Percentiles rank a stretch among this genome's conserved stretches.
Evolutionary conservation across 2,888 invertebrate genomes (phyloP).

Genomic region (Brassicogethes aeneus): DNA sequence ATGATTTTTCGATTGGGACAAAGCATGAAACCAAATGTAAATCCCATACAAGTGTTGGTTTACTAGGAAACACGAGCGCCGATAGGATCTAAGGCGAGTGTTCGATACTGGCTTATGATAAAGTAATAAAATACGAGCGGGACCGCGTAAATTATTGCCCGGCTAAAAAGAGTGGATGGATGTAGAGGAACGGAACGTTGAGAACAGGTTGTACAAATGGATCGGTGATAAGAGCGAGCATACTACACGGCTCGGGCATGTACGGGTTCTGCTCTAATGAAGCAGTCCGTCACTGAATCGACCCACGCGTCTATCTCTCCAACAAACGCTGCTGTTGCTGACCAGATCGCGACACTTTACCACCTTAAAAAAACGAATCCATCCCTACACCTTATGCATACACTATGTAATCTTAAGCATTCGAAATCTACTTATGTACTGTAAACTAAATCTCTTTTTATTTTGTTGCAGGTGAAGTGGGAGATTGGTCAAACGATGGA

Average conservation of each 20-base stretch:
- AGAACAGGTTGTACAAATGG: constrained; percentile 36
- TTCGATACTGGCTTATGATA: constrained; percentile 27
- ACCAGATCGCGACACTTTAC: background rate
- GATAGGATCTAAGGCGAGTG: constrained; percentile 26
- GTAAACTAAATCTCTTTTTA: constrained; percentile 7
- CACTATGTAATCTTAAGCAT: too few relatives aligned
- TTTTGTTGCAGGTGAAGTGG: constrained; percentile 54
- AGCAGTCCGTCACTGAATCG: constrained; percentile 37
- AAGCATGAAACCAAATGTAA: constrained; percentile 2
- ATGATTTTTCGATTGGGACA: constrained; percentile 1
- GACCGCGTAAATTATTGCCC: constrained; percentile 23
- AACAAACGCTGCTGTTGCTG: constrained; percentile 8
- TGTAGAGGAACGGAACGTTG: constrained; percentile 17
- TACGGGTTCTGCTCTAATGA: constrained; percentile 36
- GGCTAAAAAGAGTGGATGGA: constrained; percentile 17
- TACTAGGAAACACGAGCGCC: constrained; percentile 25
- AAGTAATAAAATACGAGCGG: constrained; percentile 28
- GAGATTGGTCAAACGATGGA: constrained; percentile 51
- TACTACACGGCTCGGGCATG: constrained; percentile 38
- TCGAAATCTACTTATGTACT: too few relatives aligned
- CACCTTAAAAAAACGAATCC: too few relatives aligned
- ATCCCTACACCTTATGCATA: too few relatives aligned
- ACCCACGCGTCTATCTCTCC: constrained; percentile 27
- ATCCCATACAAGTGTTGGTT: constrained; percentile 10
- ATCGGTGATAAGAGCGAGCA: constrained; percentile 36